Evolutionary conservation across 2,888 invertebrate species (phyloP), one percentile per base, ranked within the genome.

Genomic region (Lasioglossum villosulum): DNA sequence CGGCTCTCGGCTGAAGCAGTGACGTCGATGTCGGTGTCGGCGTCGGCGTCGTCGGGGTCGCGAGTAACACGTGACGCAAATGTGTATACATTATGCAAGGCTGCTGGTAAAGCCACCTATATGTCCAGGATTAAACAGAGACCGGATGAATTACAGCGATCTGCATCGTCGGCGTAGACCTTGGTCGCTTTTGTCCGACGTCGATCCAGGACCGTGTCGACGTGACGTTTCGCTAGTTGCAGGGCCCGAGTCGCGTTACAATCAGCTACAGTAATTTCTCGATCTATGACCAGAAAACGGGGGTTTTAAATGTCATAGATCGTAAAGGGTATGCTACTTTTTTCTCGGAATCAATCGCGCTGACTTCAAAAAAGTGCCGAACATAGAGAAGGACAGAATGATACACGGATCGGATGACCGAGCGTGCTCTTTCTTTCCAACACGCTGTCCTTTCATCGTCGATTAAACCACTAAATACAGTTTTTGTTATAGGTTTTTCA

Each of bases 61-160:
- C n/a, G n/a, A 45, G 34, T 34, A 27, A 56, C 80, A 45, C 70
- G 56, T 39, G 59, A 80, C 19, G 63, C 45, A 30, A 45, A 72
- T 34, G 39, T 68, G 52, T 16, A 45, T 74, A 39, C 37, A 81
- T 81, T 81, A 82, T 75, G 72, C 81, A 30, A 59, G 42, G 27
- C 70, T 16, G 19, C 12, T 5, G 16, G 23, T 42, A 70, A 59
- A 81, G 37, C 42, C 66, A 39, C 4, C 45, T 48, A 14, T 23
- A 19, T 37, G 39, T 23, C 30, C 75, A 4, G 34, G 27, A 48
- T 82, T 75, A 82, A 83, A 30, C 39, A 59, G 82, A 45, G 52
- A 48, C 74, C 30, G 59, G 70, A 27, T 59, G 82, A 82, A 63
- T 81, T 75, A 82, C 71, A 83, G 71, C 70, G 70, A 75, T 63